phyloP scores from a whole-genome alignment of 2,113 vertebrate species.

The Centropus bengalensis region DNA sequence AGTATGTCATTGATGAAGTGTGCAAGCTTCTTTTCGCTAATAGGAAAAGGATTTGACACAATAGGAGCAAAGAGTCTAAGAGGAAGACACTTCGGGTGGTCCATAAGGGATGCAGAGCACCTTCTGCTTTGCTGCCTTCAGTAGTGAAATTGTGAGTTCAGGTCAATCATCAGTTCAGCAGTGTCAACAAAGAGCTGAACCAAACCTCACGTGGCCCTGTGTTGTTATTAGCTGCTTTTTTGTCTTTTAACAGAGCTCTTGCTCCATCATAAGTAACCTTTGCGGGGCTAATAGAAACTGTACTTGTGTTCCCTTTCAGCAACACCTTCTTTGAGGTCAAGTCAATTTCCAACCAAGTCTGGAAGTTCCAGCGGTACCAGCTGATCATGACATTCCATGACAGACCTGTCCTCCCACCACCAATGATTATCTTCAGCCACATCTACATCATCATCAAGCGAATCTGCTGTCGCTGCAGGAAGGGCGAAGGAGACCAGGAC shows the following conservation, averaged over 20 bases:
- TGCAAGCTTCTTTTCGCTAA: neutral
- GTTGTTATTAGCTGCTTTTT: neutral
- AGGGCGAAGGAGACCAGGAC: conserved; percentile 87
- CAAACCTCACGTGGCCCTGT: neutral
- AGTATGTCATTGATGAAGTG: neutral
- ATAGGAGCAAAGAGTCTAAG: neutral
- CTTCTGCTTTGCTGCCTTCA: neutral
- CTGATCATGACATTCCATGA: conserved; percentile 98
- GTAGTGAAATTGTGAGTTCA: neutral
- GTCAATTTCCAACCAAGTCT: conserved; percentile 98
- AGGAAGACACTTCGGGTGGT: neutral
- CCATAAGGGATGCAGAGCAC: neutral
- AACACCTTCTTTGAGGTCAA: conserved; percentile 99
- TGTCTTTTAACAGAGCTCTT: neutral
- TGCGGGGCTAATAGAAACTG: neutral
- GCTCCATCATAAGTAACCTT: neutral
- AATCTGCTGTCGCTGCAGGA: conserved; percentile 83
- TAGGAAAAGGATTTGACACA: neutral
- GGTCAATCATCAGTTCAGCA: neutral
- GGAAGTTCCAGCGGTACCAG: conserved; percentile 99
- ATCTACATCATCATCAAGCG: conserved; percentile 87
- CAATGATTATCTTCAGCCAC: conserved; percentile 95
- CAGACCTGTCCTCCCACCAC: conserved; percentile 93
- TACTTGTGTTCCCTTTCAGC: conserved; percentile 69
- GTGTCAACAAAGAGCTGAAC: neutral